Evolutionary conservation across 2,113 vertebrate genomes (phyloP).

Genomic region (Amazona vittata): DNA sequence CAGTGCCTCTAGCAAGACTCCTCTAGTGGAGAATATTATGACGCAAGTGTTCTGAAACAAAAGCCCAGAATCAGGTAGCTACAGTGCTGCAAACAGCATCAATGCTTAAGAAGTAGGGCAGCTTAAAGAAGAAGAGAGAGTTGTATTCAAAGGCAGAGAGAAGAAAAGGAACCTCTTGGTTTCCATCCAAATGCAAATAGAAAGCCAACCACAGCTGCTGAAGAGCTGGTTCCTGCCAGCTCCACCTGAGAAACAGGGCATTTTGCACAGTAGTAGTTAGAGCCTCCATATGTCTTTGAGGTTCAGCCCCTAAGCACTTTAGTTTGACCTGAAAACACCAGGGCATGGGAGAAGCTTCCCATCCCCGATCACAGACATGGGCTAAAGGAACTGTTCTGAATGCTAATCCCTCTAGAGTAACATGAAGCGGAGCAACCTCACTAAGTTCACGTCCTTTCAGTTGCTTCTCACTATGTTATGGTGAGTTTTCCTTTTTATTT

Average conservation of each 20-base stretch:
- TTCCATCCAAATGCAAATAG: slow-evolving; percentile 60
- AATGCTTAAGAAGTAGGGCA: not conserved
- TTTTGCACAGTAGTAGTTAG: not conserved
- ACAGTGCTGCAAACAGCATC: not conserved
- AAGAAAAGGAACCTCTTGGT: slow-evolving; percentile 4
- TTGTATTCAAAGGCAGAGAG: slow-evolving; percentile 6
- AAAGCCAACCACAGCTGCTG: not conserved
- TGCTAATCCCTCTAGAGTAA: not conserved
- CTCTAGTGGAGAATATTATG: not conserved
- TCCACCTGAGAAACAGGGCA: slow-evolving; percentile 41
- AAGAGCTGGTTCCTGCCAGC: slow-evolving; percentile 58
- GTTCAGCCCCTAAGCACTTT: not conserved
- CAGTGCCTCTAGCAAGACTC: not conserved
- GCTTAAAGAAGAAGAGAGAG: not conserved
- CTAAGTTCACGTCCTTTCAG: not conserved
- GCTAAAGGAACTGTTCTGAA: not conserved
- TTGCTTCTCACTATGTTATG: not conserved
- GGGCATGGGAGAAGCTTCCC: slow-evolving; percentile 24
- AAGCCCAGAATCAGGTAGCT: not conserved
- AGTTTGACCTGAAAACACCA: not conserved
- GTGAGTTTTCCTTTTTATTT: not conserved
- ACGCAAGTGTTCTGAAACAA: not conserved
- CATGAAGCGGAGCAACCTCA: not conserved
- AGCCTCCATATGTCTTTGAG: not conserved
- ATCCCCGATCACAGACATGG: not conserved